phyloP scores from a whole-genome alignment of 1,140 invertebrate genomes.

The Bathynomus jamesi region DNA sequence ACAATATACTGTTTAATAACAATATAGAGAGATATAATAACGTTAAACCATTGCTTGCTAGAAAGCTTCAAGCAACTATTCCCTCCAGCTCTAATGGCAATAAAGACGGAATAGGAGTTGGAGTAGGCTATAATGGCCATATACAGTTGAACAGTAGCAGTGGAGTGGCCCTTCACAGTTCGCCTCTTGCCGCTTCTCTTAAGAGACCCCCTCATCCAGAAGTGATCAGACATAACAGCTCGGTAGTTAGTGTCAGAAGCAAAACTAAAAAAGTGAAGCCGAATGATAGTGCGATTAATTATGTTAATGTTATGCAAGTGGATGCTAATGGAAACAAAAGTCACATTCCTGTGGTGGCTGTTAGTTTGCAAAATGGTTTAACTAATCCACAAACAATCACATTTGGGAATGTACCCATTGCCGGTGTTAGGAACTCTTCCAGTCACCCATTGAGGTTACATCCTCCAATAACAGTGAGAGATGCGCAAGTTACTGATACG shows the following conservation, averaged over 20 bases:
- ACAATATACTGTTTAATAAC: conserved; percentile 16
- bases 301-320: conserved; percentile 33
- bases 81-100: conserved; percentile 20
- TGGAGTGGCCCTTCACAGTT: conserved; percentile 26
- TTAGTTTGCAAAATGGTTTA: conserved; percentile 35
- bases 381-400: conserved; percentile 30
- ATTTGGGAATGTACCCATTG: conserved; percentile 32
- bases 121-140: conserved; percentile 35
- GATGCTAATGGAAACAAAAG: conserved; percentile 33
- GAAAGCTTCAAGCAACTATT: conserved; percentile 31
- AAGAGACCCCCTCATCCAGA: conserved; percentile 24
- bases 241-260: conserved; percentile 28
- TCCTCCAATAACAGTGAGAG: conserved; percentile 25
- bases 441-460: conserved; percentile 32
- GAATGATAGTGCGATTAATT: conserved; percentile 34
- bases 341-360: conserved; percentile 35
- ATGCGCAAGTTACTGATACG: conserved; percentile 22
- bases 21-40: conserved; percentile 31
- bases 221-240: conserved; percentile 22
- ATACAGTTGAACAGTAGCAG: conserved; percentile 28
- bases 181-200: conserved; percentile 15
- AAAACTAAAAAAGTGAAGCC: conserved; percentile 36
- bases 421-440: conserved; percentile 30
- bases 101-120: conserved; percentile 34
- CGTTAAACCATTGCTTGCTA: conserved; percentile 33